Base-by-base conservation (phyloP, 2,888 invertebrate species). In the Cephus rjabovi region DNA sequence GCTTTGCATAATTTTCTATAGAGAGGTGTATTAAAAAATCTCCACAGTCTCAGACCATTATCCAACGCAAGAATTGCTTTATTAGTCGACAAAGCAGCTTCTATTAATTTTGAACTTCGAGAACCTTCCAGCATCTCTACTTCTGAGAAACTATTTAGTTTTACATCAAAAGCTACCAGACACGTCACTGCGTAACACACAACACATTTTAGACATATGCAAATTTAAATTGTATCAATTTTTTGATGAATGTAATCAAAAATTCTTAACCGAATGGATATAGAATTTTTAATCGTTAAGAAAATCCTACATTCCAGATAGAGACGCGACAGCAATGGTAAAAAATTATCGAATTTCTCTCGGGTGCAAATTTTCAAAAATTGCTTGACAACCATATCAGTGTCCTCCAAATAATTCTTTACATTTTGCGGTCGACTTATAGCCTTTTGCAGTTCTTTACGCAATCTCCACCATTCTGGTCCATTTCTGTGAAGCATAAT, bases 361-460 rank as follows among this genome's bases (percentile, higher is more conserved):
- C 86, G 90, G 83, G 79, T 92, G 37, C 94, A 87, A 37, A 91
- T 92, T 40, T 92, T 87, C 0, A 96, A 87, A 90, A 97, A 96
- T 86, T 96, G 95, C 73, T 91, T 90, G 4, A 95, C 93, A 0
- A 96, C 93, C 4, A 88, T 87, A 88, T 97, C 95, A 0, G 95
- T 93, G 75, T 92, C 92, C n/a, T 92, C 90, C 0, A 97, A 90
- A 87, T 96, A 96, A 81, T 91, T 92, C 80, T 94, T 93, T 0
- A 96, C 95, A 87, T 95, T 95, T 83, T 93, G 93, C 0, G 96
- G 95, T 80, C 95, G 94, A 81, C 96, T 96, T 33, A 97, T 91
- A 74, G 95, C 95, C 88, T 95, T 96, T 92, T 98, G 98, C 84
- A 97, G 95, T 79, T 95, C 94, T 83, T 95, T 95, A 31, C 98